Percentiles rank a stretch among this genome's conserved stretches.
Conservation (phyloP, 1,140 invertebrate species). For the Oryctes rhinoceros region DNA sequence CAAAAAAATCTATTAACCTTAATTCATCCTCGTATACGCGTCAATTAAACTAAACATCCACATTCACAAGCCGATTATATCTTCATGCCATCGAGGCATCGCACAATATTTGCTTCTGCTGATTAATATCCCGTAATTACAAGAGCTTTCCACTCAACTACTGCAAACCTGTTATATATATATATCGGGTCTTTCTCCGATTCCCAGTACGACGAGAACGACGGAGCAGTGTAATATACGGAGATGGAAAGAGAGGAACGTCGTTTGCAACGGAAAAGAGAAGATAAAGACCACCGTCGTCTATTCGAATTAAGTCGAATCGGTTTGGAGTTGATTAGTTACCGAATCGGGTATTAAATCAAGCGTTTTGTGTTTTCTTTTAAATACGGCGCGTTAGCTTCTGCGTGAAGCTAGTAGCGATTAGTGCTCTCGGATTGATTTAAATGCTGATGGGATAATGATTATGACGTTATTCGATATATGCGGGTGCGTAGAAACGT, state of each 20-base stretch:
- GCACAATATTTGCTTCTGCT: background rate
- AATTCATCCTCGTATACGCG: too few species aligned
- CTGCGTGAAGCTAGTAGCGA: background rate
- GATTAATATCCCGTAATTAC: constrained; percentile 4
- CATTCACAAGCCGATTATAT: background rate
- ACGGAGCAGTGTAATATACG: background rate
- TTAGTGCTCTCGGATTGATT: background rate
- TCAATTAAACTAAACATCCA: background rate
- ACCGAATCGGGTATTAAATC: background rate
- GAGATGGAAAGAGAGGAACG: background rate
- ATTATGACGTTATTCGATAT: background rate
- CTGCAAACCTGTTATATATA: background rate
- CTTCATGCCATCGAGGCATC: background rate
- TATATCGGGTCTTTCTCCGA: background rate
- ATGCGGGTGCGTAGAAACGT: too few species aligned
- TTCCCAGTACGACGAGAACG: background rate
- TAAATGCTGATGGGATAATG: background rate
- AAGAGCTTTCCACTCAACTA: background rate
- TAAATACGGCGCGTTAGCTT: background rate
- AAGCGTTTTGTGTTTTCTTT: background rate
- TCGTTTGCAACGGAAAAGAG: background rate
- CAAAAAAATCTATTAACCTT: too few species aligned
- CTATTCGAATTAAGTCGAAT: background rate
- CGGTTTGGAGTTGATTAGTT: constrained; percentile 4
- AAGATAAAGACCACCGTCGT: background rate